phyloP scores from a whole-genome alignment of 2,888 invertebrate species.

The Exephanes ischioxanthus region DNA sequence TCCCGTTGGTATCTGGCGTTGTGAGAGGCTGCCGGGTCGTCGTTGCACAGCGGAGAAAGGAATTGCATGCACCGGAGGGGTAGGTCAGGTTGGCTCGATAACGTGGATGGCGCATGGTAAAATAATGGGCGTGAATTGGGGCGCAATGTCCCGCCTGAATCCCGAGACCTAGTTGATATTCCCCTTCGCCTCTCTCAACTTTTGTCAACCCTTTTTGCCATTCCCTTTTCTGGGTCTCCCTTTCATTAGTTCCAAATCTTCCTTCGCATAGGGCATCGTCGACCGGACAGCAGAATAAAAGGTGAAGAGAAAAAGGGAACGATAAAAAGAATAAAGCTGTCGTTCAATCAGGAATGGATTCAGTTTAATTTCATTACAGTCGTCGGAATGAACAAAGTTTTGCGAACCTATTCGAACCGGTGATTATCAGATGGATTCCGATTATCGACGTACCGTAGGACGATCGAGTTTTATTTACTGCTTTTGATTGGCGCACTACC shows the following conservation, averaged over 20 bases:
- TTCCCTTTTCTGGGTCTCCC: neutral
- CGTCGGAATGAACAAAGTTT: neutral
- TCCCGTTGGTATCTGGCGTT: constrained; percentile 35
- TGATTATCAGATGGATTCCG: neutral
- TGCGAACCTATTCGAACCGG: neutral
- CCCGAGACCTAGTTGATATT: constrained; percentile 58
- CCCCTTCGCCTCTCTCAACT: neutral
- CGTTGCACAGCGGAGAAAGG: constrained; percentile 32
- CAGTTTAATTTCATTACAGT: constrained; percentile 19
- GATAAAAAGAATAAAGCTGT: constrained; percentile 13
- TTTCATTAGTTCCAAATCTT: constrained; percentile 26
- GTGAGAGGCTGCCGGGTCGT: constrained; percentile 25
- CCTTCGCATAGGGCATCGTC: neutral
- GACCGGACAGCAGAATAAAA: neutral
- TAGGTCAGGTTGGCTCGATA: constrained; percentile 64
- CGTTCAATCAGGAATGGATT: neutral
- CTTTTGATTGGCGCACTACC: neutral
- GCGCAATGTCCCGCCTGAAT: constrained; percentile 49
- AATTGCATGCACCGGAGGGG: constrained; percentile 60
- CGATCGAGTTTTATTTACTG: neutral
- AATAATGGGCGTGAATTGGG: constrained; percentile 61
- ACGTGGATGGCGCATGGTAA: constrained; percentile 48
- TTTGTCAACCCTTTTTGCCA: neutral
- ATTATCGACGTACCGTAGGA: neutral
- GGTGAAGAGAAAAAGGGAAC: neutral